These are phyloP conservation scores for Chanos chanos DNA, from an alignment of 2,797 vertebrate species.

Conservation along the genomic window DNA sequence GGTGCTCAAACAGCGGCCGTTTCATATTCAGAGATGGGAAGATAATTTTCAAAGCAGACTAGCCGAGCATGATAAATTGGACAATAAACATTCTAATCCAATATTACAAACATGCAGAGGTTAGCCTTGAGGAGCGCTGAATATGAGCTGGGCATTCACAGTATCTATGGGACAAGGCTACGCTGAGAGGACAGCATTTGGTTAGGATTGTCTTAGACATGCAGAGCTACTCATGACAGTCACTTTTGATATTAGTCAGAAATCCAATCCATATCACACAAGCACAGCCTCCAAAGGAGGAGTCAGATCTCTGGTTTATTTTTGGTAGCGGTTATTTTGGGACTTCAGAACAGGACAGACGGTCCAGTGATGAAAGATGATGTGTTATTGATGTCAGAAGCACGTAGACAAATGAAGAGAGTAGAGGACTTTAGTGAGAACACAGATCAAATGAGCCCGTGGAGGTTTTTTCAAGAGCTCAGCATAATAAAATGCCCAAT, in stretches of 20 bases:
- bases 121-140: conserved; percentile 54
- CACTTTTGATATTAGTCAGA: conserved; percentile 44
- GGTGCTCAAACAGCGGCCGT: conserved; percentile 57
- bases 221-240: conserved; percentile 46
- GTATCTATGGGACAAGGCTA: background rate
- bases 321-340: too few species aligned
- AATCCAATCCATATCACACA: too few species aligned
- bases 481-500: too few species aligned
- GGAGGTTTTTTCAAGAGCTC: too few species aligned
- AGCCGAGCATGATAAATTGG: conserved; percentile 69
- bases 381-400: too few species aligned
- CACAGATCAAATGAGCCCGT: too few species aligned
- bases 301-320: too few species aligned
- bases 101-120: conserved; percentile 56
- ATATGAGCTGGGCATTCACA: conserved; percentile 48
- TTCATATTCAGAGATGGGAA: conserved; percentile 60
- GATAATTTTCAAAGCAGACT: conserved; percentile 62
- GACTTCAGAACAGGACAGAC: too few species aligned
- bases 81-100: conserved; percentile 72
- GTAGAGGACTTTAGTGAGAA: too few species aligned
- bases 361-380: too few species aligned
- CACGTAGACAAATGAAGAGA: too few species aligned
- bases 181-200: conserved; percentile 18
- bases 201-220: conserved; percentile 39
- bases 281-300: too few species aligned